Conservation (phyloP, 2,888 invertebrate genomes). For the Tetragonula carbonaria region DNA sequence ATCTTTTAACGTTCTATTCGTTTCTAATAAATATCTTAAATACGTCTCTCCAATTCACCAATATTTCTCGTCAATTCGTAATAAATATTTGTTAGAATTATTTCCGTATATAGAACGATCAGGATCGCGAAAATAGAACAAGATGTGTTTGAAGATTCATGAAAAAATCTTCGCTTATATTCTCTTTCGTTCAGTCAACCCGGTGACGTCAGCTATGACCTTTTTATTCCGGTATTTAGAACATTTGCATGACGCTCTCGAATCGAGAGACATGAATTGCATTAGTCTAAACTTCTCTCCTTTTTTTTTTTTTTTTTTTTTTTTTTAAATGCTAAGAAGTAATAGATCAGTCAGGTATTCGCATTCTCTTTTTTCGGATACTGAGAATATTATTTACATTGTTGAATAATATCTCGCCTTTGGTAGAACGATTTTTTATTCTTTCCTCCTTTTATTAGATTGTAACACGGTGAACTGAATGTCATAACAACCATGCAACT, state of each 20-base stretch:
- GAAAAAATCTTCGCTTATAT: slow-evolving; percentile 19
- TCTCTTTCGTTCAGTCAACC: slow-evolving; percentile 30
- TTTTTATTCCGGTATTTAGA: slow-evolving; percentile 20
- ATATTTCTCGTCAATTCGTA: neutral
- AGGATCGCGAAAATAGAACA: neutral
- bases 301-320: too few species aligned
- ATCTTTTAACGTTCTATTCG: too few species aligned
- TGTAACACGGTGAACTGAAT: too few species aligned
- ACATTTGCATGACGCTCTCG: slow-evolving; percentile 4
- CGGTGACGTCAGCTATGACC: slow-evolving; percentile 36
- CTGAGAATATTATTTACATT: neutral
- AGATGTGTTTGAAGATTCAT: slow-evolving; percentile 14
- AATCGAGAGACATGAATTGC: neutral
- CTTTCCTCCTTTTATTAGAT: too few species aligned
- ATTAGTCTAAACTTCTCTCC: neutral
- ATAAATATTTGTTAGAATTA: neutral
- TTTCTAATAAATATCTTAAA: too few species aligned
- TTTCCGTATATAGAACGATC: neutral
- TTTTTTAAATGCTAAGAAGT: neutral
- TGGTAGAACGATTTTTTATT: too few species aligned
- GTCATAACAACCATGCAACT: too few species aligned
- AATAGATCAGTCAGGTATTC: neutral
- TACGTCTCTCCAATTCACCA: too few species aligned
- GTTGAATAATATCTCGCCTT: neutral
- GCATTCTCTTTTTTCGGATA: neutral